Percentiles rank a stretch among this genome's conserved stretches.
Evolutionary conservation across 2,113 vertebrate species (phyloP).

Genomic region (Montifringilla adamsi): DNA sequence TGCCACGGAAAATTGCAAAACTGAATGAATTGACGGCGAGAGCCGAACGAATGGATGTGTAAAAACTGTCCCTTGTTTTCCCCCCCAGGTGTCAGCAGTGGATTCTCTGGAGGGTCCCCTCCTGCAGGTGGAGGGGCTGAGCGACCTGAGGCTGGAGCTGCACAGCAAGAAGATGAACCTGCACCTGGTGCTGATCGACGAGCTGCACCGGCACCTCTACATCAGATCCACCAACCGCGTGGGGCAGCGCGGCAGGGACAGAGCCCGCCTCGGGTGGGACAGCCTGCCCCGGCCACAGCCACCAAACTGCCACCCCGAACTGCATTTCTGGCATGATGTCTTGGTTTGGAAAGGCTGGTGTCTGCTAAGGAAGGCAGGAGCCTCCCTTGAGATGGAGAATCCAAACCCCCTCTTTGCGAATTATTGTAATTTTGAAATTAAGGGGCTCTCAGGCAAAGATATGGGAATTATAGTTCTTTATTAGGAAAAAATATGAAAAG

Average conservation of each 20-base stretch:
- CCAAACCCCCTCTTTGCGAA: rapidly evolving
- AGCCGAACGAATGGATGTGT: rapidly evolving
- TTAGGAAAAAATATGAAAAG: no score
- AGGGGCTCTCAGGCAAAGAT: not conserved
- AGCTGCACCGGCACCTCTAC: conserved; percentile 94
- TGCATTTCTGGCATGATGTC: not conserved
- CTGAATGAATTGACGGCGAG: rapidly evolving
- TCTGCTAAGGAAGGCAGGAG: not conserved
- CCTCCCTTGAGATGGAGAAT: not conserved
- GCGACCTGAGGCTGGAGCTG: conserved; percentile 93
- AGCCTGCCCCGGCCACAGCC: rapidly evolving
- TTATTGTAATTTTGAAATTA: no score
- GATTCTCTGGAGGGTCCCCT: conserved; percentile 90
- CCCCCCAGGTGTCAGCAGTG: conserved; percentile 88
- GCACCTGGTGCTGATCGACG: conserved; percentile 93
- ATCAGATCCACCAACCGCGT: conserved; percentile 93
- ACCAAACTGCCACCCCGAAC: not conserved
- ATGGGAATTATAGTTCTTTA: no score
- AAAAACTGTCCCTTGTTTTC: not conserved
- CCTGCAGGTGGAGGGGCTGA: conserved; percentile 93
- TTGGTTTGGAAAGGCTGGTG: not conserved
- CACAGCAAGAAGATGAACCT: conserved; percentile 98
- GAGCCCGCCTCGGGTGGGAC: conserved; percentile 69
- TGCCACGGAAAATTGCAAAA: not conserved
- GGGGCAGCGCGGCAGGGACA: conserved; percentile 82